These are phyloP conservation scores for Vipera ursinii DNA, from an alignment of 2,797 vertebrate genomes.

Conservation along the genomic window DNA sequence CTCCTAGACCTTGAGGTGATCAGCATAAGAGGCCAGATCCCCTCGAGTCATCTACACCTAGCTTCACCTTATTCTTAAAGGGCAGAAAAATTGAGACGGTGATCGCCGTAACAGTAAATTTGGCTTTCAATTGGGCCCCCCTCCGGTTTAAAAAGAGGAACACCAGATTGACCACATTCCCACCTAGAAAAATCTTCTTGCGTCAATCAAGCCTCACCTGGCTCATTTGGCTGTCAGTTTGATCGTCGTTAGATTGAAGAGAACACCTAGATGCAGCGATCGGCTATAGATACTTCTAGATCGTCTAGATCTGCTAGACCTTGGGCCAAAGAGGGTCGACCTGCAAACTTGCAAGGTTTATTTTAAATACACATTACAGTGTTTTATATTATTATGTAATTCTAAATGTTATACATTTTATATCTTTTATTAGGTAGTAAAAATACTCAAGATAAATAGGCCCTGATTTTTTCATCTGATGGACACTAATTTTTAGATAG, in stretches of 20 bases:
- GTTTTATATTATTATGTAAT: conserved; percentile 81
- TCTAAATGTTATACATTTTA: conserved; percentile 78
- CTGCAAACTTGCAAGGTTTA: conserved; percentile 95
- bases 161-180: conserved; percentile 85
- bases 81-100: conserved; percentile 85
- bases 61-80: conserved; percentile 86
- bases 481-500: conserved; percentile 69
- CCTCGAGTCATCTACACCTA: conserved; percentile 88
- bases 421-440: conserved; percentile 81
- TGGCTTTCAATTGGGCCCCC: conserved; percentile 85
- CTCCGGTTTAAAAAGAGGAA: conserved; percentile 86
- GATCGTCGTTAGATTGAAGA: conserved; percentile 93
- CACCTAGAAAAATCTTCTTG: conserved; percentile 88
- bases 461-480: conserved; percentile 73
- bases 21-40: conserved; percentile 89
- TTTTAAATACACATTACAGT: conserved; percentile 91
- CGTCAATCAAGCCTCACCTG: conserved; percentile 93
- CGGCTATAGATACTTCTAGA: conserved; percentile 93
- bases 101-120: conserved; percentile 86
- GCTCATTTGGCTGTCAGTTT: conserved; percentile 91
- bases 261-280: conserved; percentile 90
- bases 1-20: conserved; percentile 90
- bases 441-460: conserved; percentile 71
- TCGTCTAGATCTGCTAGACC: conserved; percentile 90
- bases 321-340: conserved; percentile 92